A percentile compares a stretch with the other conserved stretches of the same genome.
These are phyloP conservation scores for Cynocephalus volans DNA, from an alignment of 2,113 vertebrate genomes.

Conservation along the genomic window DNA sequence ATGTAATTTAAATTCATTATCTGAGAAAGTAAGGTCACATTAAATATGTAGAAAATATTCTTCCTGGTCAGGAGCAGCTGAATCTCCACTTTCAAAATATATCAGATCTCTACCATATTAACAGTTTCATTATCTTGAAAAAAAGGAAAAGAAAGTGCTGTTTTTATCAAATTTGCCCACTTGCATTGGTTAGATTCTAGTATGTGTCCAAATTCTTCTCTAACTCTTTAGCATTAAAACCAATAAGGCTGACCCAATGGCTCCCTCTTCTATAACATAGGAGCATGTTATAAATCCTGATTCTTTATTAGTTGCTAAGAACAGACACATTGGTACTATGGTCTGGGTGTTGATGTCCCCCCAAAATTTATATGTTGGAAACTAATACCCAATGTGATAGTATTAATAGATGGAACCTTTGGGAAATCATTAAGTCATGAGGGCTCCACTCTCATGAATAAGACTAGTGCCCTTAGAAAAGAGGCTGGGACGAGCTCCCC, in stretches of 20 bases:
- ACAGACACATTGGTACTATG: too few species aligned
- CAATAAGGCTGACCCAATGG: neutral
- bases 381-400: neutral
- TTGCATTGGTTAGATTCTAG: neutral
- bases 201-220: neutral
- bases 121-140: slow-evolving; percentile 26
- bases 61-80: neutral
- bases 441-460: neutral
- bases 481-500: neutral
- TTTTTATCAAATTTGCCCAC: neutral
- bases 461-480: too few species aligned
- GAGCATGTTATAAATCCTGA: too few species aligned
- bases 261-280: rapidly evolving
- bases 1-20: slow-evolving; percentile 72
- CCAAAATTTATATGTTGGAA: neutral
- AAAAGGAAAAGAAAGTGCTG: neutral
- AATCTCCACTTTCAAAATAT: slow-evolving; percentile 51
- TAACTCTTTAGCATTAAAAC: neutral
- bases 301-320: too few species aligned
- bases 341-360: neutral
- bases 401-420: neutral
- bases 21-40: slow-evolving; percentile 49
- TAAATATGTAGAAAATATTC: slow-evolving; percentile 72
- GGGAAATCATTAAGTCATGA: neutral
- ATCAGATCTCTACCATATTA: neutral